A percentile compares a stretch with the other conserved stretches of the same genome.
Conservation (phyloP, 2,888 invertebrate species). For the Andricus quercusramuli region DNA sequence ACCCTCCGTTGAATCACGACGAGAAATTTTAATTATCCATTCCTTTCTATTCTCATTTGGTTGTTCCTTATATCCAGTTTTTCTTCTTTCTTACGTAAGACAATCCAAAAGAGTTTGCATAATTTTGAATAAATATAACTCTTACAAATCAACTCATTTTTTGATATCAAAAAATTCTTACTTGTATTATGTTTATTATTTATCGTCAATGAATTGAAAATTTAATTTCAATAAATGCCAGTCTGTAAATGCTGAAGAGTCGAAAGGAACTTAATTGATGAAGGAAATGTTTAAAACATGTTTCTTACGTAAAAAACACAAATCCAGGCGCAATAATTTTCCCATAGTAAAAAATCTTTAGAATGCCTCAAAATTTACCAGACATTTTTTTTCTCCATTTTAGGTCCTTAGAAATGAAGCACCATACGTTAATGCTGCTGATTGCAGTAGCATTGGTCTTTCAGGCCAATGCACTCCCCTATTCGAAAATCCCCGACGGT, state of each 20-base stretch:
- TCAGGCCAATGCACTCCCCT: constrained; percentile 58
- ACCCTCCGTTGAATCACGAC: neutral
- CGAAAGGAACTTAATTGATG: neutral
- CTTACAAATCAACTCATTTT: neutral
- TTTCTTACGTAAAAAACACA: neutral
- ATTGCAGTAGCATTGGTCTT: constrained; percentile 59
- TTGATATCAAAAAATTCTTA: neutral
- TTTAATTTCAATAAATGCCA: neutral
- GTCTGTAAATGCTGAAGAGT: neutral
- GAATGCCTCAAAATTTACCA: neutral
- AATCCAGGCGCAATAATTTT: neutral
- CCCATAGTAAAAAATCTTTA: neutral
- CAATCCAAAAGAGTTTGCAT: neutral
- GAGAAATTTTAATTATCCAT: neutral
- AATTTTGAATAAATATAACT: neutral
- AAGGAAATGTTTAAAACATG: neutral
- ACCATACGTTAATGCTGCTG: constrained; percentile 58
- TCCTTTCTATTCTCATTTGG: neutral
- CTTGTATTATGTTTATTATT: neutral
- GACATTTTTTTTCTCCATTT: constrained; percentile 22
- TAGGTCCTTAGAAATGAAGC: constrained; percentile 63
- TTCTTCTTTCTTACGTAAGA: constrained; percentile 36
- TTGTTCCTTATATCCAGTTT: constrained; percentile 8
- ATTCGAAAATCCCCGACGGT: constrained; percentile 57
- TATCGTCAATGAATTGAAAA: neutral